Base-by-base conservation (phyloP, 2,113 vertebrate species). In the Edolisoma coerulescens region DNA sequence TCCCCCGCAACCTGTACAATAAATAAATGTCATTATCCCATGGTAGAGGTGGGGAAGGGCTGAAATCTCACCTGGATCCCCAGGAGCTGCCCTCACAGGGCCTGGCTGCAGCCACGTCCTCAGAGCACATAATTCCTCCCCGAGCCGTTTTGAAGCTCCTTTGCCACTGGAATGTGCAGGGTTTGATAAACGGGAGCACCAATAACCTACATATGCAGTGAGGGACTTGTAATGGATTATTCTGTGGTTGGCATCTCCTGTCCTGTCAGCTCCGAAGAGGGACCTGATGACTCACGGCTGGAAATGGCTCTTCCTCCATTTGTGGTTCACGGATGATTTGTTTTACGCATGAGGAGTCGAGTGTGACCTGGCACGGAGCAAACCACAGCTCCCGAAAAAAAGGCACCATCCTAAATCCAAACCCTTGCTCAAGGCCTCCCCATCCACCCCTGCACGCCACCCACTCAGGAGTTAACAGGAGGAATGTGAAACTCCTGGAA, bases 201-300 rank as follows among this genome's bases (percentile, higher is more conserved):
- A 53, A 82, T 30, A 89, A 67, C 61, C 53, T 77, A 10, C 39
- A 27, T 26, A 16, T 42, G 82, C 75, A 39, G 24, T 6, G 83
- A 81, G 71, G 70, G 74, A 27, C 33, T 37, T 26, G 61, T 16
- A n/a, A 20, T 6, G 8, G 76, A n/a, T 92, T 39, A 21, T 75
- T 87, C 30, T 41, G 92, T 20, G 68, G 24, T 32, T 74, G 79
- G 63, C 70, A 77, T 70, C 79, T 90, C 90, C 61, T 53, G 21
- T n/a, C 11, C 19, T 80, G 74, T 54, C 81, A 63, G 89, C 87
- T 95, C 44, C 0, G 47, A 5, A 45, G 60, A 77, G 71, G 49
- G 82, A 80, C 80, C 67, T 59, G 19, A 54, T 97, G 95, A 88
- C 84, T 90, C 95, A 90, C 1, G 49, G 78, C 93, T 90, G 91